Evolutionary conservation across 2,888 invertebrate genomes (phyloP), one percentile per base, ranked within the genome.

Genomic region (Merodon equestris): DNA sequence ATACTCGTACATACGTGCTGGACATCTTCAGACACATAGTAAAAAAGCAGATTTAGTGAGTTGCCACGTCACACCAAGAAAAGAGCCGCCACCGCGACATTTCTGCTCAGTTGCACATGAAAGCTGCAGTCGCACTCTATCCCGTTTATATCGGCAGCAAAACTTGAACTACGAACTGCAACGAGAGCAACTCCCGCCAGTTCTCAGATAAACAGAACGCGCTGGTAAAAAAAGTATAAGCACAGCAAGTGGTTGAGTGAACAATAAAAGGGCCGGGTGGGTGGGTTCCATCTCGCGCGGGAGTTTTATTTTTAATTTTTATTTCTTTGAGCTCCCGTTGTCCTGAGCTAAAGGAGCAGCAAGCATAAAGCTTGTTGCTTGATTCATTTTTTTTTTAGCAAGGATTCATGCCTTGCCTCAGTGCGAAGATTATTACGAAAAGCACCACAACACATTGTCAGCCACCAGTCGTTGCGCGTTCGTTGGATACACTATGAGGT

Each of bases 331-430:
- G 9, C 36, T 42, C 42, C 60, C 14, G 58, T 58, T 67, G 57
- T 63, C 61, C 12, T 50, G 17, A 54, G 40, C 7, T 40, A 68
- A 74, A 73, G 47, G 56, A 63, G 54, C 64, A 68, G 38, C 36
- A 14, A 19, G 45, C 54, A 13, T 57, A 45, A 40, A 57, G 72
- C 77, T 77, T 68, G 77, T 77, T 77, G 77, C 77, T 67, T 54
- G 40, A 70, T 68, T 54, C 58, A 73, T 73, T 60, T 58, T 45
- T 48, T 50, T 42, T 54, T 51, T 36, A 36, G 27, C 7, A 27
- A 27, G 19, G 50, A 44, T 68, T 68, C 27, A 44, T 64, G 40
- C 64, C 1, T 45, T 47, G 64, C 64, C 38, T 17, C 73, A 47
- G 38, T 68, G 53, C 38, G 10, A 18, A 18, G 61, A 61, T 57